Evolutionary conservation across 1,140 invertebrate genomes (phyloP), one percentile per base, ranked within the genome.

Genomic region (Watersipora subatra): DNA sequence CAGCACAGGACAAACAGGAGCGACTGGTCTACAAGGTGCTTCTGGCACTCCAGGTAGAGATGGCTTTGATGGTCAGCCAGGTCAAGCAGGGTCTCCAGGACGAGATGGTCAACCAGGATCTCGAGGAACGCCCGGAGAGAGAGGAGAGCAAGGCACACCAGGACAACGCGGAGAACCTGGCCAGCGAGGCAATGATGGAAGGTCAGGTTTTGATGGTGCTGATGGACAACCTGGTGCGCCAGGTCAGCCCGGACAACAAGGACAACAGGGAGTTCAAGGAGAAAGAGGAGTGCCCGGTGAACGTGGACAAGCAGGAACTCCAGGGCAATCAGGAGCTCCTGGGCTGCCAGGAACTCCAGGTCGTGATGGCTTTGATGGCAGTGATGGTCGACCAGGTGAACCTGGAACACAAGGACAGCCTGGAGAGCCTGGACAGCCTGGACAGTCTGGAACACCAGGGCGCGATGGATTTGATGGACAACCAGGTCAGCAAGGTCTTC

Each of bases 61-160:
- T 24, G 64, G 64, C 30, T 19, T 20, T 34, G 27, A 2, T 61
- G 64, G 64, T 17, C 2, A 2, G 2, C 26, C 27, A 7, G 64
- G 64, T 29, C 17, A 29, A 15, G 28, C 58, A 62, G 64, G 64
- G 19, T 19, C 46, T 27, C 25, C 20, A 26, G 62, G 62, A 56
- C 28, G 22, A 22, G 55, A 57, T 2, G 63, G 63, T 46, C 30
- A 17, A 64, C 28, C 28, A 20, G 63, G 63, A 2, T 2, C 58
- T 22, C 22, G 20, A 34, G 63, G 63, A n/a, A n/a, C n/a, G n/a
- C n/a, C n/a, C n/a, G n/a, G 64, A 17, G 57, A 22, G 20, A 64
- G 12, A 28, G 64, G 64, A 15, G 20, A 15, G n/a, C 17, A 17
- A 7, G 62, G 62, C 26, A 28, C 62, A 12, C 17, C 55, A n/a